Evolutionary conservation across 1,140 invertebrate species (phyloP).

Genomic region (Philopotamus ludificatus): DNA sequence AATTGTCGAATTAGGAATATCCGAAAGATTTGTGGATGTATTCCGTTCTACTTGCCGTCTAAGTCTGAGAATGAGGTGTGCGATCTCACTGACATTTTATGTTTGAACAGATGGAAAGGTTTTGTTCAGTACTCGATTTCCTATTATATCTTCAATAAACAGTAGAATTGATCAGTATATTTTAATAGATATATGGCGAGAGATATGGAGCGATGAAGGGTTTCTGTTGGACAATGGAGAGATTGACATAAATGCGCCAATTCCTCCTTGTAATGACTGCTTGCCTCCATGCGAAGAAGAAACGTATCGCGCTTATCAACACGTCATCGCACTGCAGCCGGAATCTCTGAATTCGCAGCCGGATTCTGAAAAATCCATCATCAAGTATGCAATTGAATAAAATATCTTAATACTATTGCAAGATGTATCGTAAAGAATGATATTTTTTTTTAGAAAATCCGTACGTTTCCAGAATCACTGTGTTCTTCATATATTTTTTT

Average conservation of each 20-base stretch:
- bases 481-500: conserved; percentile 52
- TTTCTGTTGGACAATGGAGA: conserved; percentile 21
- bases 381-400: conserved; percentile 29
- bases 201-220: conserved; percentile 29
- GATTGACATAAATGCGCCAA: not conserved
- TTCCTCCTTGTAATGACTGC: conserved; percentile 31
- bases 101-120: conserved; percentile 44
- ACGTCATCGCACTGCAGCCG: conserved; percentile 26
- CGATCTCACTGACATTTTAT: conserved; percentile 49
- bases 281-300: conserved; percentile 30
- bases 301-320: conserved; percentile 21
- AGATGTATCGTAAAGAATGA: not conserved
- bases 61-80: conserved; percentile 50
- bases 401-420: conserved; percentile 2
- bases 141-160: conserved; percentile 1
- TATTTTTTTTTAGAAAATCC: conserved; percentile 45
- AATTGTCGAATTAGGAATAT: conserved; percentile 57
- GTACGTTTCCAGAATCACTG: conserved; percentile 51
- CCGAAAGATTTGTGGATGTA: conserved; percentile 55
- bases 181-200: conserved; percentile 12
- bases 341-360: conserved; percentile 20
- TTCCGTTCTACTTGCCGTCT: conserved; percentile 57
- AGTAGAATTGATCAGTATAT: not conserved
- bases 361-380: conserved; percentile 25
- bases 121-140: not conserved